These are phyloP conservation scores for Meteorus cinctellus DNA, from an alignment of 2,888 invertebrate species.

Conservation along the genomic window DNA sequence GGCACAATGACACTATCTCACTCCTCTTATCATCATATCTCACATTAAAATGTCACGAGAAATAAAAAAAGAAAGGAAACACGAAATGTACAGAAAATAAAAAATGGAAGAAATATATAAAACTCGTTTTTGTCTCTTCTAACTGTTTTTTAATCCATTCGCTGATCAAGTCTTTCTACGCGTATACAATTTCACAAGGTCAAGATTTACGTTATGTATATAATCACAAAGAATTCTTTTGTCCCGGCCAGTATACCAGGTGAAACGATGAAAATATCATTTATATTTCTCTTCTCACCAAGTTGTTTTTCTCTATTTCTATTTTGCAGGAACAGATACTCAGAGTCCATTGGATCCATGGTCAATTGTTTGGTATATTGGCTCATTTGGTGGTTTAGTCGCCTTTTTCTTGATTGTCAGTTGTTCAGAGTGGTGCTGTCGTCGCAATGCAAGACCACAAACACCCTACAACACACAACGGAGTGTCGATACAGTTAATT, in stretches of 20 bases:
- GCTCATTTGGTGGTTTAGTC: slow-evolving; percentile 76
- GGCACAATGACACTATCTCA: neutral
- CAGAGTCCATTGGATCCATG: slow-evolving; percentile 74
- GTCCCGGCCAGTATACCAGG: neutral
- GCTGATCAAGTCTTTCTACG: neutral
- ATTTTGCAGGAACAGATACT: slow-evolving; percentile 57
- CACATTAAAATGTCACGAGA: neutral
- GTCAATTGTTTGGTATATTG: slow-evolving; percentile 78
- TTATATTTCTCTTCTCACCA: neutral
- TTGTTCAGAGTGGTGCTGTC: slow-evolving; percentile 77
- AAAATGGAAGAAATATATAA: slow-evolving; percentile 1
- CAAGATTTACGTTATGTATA: neutral
- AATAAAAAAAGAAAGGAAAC: neutral
- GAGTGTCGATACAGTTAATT: slow-evolving; percentile 30
- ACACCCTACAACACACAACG: slow-evolving; percentile 56
- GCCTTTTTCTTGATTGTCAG: slow-evolving; percentile 76
- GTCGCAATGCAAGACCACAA: slow-evolving; percentile 68
- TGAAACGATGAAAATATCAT: neutral
- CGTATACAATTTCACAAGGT: neutral
- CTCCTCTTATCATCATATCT: neutral
- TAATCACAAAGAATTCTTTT: neutral
- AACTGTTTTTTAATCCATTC: slow-evolving; percentile 6
- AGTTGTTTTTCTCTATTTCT: neutral
- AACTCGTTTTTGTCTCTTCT: neutral
- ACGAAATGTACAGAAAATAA: too few relatives aligned